phyloP scores from a whole-genome alignment of 2,113 vertebrate genomes.

The Tetraodon nigroviridis region DNA sequence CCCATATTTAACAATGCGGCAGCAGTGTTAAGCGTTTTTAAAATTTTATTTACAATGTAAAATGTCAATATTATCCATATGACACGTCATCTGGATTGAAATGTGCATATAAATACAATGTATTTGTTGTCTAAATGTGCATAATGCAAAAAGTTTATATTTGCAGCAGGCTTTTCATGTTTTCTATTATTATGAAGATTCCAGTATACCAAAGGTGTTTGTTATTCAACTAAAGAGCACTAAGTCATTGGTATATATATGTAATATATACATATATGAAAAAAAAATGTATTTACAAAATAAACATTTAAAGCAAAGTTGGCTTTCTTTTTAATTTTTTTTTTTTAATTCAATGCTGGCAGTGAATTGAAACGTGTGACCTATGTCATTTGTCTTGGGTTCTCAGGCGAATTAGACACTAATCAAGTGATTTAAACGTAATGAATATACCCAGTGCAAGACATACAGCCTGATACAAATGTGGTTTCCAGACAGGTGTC shows the following conservation, averaged over 20 bases:
- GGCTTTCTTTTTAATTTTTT: neutral
- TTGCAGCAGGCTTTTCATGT: conserved; percentile 32
- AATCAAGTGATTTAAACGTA: no score
- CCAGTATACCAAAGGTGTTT: conserved; percentile 7
- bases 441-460: no score
- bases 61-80: conserved; percentile 22
- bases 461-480: no score
- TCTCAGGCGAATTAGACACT: no score
- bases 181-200: conserved; percentile 27
- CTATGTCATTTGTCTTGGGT: no score
- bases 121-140: conserved; percentile 54
- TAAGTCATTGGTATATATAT: conserved; percentile 14
- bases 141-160: conserved; percentile 13
- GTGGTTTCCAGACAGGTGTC: no score
- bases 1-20: conserved; percentile 7
- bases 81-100: conserved; percentile 28
- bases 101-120: conserved; percentile 52
- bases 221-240: neutral
- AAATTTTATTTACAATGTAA: conserved; percentile 25
- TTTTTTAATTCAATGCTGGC: neutral
- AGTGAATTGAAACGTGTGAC: no score
- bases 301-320: conserved; percentile 21
- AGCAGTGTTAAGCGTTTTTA: conserved; percentile 17
- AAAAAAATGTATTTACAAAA: conserved; percentile 23
- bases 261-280: no score